Conservation (phyloP, 2,888 invertebrate species). For the Seladonia tumulorum region DNA sequence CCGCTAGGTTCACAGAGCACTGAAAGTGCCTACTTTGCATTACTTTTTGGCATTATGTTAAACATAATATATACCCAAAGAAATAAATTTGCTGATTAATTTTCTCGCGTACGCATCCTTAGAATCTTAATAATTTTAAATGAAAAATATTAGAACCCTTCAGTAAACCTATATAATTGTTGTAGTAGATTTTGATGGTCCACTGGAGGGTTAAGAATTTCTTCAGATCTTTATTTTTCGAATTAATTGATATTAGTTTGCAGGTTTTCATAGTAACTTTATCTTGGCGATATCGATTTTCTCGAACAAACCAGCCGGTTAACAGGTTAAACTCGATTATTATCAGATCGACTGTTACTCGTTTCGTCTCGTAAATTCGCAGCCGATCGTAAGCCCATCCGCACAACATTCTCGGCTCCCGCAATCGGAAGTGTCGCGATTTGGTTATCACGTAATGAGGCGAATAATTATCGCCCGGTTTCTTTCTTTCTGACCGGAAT, state of each 20-base stretch:
- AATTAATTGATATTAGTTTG: no score
- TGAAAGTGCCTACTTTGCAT: no score
- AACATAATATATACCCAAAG: no score
- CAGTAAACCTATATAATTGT: neutral
- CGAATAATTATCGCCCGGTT: conserved; percentile 22
- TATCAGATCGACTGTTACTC: no score
- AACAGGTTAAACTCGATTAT: no score
- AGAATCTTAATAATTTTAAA: no score
- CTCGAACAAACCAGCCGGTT: no score
- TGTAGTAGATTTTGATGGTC: neutral
- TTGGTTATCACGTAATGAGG: conserved; percentile 31
- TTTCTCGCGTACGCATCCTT: no score
- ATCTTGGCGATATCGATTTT: neutral
- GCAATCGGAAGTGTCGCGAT: conserved; percentile 26
- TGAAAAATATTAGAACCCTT: no score
- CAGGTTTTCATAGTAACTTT: neutral
- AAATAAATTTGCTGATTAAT: no score
- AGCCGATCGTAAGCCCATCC: neutral
- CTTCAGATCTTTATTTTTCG: neutral
- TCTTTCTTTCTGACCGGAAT: conserved; percentile 17
- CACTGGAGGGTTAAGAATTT: neutral
- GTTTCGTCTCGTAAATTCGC: neutral
- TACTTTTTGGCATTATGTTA: no score
- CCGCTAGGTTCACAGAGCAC: no score
- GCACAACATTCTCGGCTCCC: neutral